Base-by-base conservation (phyloP, 92 coral and sea anemone genomes). In the Virgularia gustaviana region DNA sequence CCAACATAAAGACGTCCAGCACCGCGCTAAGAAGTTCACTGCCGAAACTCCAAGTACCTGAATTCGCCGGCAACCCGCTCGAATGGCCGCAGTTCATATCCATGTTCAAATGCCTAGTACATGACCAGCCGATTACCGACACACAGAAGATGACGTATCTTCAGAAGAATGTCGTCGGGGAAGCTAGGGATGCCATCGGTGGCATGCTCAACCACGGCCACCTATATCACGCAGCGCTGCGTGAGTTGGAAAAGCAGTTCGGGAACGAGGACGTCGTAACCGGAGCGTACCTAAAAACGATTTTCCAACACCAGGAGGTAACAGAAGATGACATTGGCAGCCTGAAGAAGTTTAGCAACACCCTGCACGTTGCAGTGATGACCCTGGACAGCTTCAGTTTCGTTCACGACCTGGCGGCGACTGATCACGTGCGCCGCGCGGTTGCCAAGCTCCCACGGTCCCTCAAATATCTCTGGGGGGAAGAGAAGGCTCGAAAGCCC, bases 201-300 rank as follows among this genome's bases (percentile, higher is more conserved):
- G 86, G 85, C 36, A 85, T 85, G 86, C 61, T 85, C 24, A 85
- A 76, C 53, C 83, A 85, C 47, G 81, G 88, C 20, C 84, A 83
- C 63, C 65, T 63, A 71, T 79, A 83, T 63, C 44, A 73, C 57
- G 73, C 85, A 11, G 80, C 85, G 15, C 75, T 81, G n/a, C 41
- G 32, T 15, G 88, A 81, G 30, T 67, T 81, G 5, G 77, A 81
- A 44, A 72, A 81, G 53, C 85, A 75, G 70, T 80, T 73, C 34
- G 85, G 81, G 7, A 84, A 73, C 25, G 85, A 84, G 41, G 81
- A 77, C 19, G 22, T 71, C 2, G 72, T 72, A 31, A 73, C 74
- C 12, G 65, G 76, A 49, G 65, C 35, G 22, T 60, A 59, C 42
- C 60, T 84, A 19, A 63, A 33, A 29, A 79, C 81, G 11, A 70